A percentile compares a stretch with the other conserved stretches of the same genome.
Conservation (phyloP, 1,140 invertebrate species). For the Brachionus angularis region DNA sequence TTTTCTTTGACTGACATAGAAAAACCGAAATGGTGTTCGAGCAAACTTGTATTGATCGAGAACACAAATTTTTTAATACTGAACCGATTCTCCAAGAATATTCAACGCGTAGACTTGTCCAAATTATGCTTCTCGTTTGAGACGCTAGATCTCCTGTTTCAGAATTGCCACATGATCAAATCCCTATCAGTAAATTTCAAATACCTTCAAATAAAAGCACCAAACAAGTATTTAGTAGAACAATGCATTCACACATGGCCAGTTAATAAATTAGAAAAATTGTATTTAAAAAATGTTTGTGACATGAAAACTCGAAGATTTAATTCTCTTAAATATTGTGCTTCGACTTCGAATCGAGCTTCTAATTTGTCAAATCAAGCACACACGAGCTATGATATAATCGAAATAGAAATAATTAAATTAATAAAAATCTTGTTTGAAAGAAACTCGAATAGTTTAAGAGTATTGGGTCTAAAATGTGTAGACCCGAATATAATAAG, state of each 20-base stretch:
- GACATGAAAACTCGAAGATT: slow-evolving; percentile 36
- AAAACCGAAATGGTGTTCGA: slow-evolving; percentile 42
- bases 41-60: not conserved
- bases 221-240: not conserved
- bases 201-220: slow-evolving; percentile 38
- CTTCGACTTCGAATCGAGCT: not conserved
- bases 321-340: not conserved
- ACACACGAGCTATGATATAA: slow-evolving; percentile 18
- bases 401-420: slow-evolving; percentile 34
- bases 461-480: slow-evolving; percentile 31
- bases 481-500: slow-evolving; percentile 43
- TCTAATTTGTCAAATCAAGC: not conserved
- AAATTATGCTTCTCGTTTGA: slow-evolving; percentile 38
- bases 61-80: slow-evolving; percentile 21
- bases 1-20: slow-evolving; percentile 37
- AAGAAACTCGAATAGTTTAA: slow-evolving; percentile 15
- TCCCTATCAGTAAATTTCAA: slow-evolving; percentile 30
- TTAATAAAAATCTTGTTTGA: slow-evolving; percentile 17
- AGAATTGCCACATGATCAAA: slow-evolving; percentile 4
- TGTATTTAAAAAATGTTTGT: slow-evolving; percentile 43
- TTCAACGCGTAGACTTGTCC: slow-evolving; percentile 18
- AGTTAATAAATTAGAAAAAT: slow-evolving; percentile 29
- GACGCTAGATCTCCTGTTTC: slow-evolving; percentile 16
- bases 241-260: slow-evolving; percentile 32
- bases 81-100: not conserved